Evolutionary conservation across 2,888 invertebrate genomes (phyloP), one percentile per base, ranked within the genome.

Genomic region (Epirrhoe alternata): DNA sequence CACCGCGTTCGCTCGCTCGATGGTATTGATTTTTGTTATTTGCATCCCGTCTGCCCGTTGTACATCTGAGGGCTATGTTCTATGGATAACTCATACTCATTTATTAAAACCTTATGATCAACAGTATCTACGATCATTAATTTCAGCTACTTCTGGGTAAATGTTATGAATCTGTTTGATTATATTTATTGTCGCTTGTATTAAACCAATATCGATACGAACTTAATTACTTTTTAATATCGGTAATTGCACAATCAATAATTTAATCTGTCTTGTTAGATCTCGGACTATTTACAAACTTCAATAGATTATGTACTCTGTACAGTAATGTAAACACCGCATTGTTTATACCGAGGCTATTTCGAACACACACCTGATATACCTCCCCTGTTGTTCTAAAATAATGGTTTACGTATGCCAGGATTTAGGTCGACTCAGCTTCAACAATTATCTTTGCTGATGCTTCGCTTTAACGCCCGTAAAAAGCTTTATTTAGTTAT

Each of bases 11-110:
- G 78, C 80, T 79, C 85, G 85, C 82, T 85, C 81, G 74, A 71
- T 73, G 86, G 68, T 92, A 92, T 92, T 87, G 92, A 92, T 92
- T 92, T 92, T 91, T 87, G 90, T 90, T 92, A 92, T 92, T 92
- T 92, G 89, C 91, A 90, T 90, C 90, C 85, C 85, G 90, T 90
- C 91, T 91, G 89, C 86, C 84, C 80, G 82, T 84, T 81, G 82
- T 86, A 85, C 82, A 88, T 88, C 85, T 84, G 86, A 62, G 78
- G 82, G 86, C 89, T 88, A 90, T 92, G 89, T 92, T 87, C 82
- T 84, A 83, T 78, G 81, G 79, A 82, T 84, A 83, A 82, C 83
- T 51, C 14, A 52, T 52, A 52, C 30, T 33, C 16, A 45, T 45
- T 14, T 45, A 45, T 14, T 14, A 47, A 47, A 47, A 47, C 16